Conservation (phyloP, 1,140 invertebrate species). For the Rhopalosiphum maidis region DNA sequence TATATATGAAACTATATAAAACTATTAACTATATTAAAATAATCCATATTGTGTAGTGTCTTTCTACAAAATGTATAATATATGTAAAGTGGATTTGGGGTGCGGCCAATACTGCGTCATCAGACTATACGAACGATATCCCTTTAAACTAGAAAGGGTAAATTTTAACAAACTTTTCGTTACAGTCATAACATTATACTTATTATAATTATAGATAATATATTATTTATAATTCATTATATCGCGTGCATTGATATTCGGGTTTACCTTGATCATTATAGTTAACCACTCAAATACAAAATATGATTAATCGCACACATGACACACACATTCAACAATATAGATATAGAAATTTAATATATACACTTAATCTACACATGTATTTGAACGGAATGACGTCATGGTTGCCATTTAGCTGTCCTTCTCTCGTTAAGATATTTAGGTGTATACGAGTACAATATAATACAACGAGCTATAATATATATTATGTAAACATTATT, state of each 20-base stretch:
- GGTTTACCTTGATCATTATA: slow-evolving; percentile 6
- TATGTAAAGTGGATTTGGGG: not conserved
- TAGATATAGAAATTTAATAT: not conserved
- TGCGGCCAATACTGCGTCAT: not conserved
- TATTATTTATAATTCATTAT: not conserved
- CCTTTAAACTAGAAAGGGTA: not conserved
- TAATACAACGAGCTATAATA: not conserved
- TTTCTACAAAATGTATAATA: not conserved
- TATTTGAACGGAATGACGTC: not conserved
- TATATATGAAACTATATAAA: too few relatives aligned
- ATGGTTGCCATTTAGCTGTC: not conserved
- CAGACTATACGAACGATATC: not conserved
- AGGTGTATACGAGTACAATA: not conserved
- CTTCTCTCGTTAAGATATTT: not conserved
- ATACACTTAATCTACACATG: not conserved
- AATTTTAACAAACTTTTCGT: not conserved
- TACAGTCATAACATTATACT: not conserved
- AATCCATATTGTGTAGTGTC: not conserved
- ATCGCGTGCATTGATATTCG: not conserved
- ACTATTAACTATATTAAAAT: too few relatives aligned
- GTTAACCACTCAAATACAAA: not conserved
- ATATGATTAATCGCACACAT: slow-evolving; percentile 4
- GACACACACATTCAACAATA: not conserved
- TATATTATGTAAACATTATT: not conserved
- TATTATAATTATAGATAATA: not conserved